phyloP scores from a whole-genome alignment of 2,888 invertebrate genomes.

The Autographa pulchrina region DNA sequence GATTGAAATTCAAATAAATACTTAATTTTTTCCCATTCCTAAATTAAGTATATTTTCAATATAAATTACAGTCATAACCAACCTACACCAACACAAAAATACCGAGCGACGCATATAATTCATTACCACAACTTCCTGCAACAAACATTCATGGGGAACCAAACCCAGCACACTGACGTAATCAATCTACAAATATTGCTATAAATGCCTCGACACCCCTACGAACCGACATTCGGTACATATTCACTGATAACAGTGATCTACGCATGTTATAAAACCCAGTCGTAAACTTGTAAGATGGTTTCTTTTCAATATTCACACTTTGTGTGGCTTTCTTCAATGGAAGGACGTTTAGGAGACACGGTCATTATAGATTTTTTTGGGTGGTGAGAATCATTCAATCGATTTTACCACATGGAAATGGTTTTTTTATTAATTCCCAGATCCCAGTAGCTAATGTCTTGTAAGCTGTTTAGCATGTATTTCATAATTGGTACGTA shows the following conservation, averaged over 20 bases:
- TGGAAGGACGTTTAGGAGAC: neutral
- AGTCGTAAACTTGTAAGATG: conserved; percentile 51
- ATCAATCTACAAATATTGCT: conserved; percentile 59
- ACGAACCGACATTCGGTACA: conserved; percentile 8
- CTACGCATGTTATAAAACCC: conserved; percentile 47
- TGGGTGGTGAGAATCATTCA: neutral
- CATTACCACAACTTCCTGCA: conserved; percentile 33
- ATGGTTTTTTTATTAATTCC: too few species aligned
- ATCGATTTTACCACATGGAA: too few species aligned
- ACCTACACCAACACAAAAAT: neutral
- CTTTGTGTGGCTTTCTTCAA: conserved; percentile 25
- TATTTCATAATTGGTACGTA: neutral
- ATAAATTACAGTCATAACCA: neutral
- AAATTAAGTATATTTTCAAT: too few species aligned
- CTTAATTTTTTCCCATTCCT: too few species aligned
- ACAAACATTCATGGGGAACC: conserved; percentile 21
- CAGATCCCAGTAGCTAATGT: neutral
- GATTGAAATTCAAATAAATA: too few species aligned
- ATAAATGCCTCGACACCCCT: conserved; percentile 44
- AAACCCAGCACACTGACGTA: conserved; percentile 31
- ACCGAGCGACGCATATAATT: conserved; percentile 15
- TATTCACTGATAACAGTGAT: conserved; percentile 51
- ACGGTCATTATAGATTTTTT: neutral
- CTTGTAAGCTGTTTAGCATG: neutral
- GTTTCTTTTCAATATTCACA: conserved; percentile 47